A percentile compares a stretch with the other conserved stretches of the same genome.
These are phyloP conservation scores for Carettochelys insculpta DNA, from an alignment of 2,113 vertebrate species.

Conservation along the genomic window DNA sequence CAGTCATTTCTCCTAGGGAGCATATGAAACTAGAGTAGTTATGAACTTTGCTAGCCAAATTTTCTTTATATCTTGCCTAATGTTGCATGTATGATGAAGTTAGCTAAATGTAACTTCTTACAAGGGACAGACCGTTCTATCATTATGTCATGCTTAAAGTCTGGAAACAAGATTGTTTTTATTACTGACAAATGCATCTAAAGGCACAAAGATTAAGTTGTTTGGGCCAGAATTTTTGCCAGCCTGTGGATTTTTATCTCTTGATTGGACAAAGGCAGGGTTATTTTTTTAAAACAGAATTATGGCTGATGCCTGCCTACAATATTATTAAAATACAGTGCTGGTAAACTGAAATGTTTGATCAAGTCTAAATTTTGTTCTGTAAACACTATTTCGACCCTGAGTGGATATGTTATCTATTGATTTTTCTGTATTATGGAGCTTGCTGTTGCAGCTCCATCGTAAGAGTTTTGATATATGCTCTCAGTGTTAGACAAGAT, in stretches of 20 bases:
- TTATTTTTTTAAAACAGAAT: slow-evolving; percentile 34
- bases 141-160: slow-evolving; percentile 54
- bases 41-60: not conserved
- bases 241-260: slow-evolving; percentile 36
- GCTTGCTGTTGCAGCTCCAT: not conserved
- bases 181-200: slow-evolving; percentile 60
- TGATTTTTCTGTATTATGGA: not conserved
- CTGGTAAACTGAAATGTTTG: slow-evolving; percentile 11
- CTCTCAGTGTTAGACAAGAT: slow-evolving; percentile 11
- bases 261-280: not conserved
- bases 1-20: slow-evolving; percentile 31
- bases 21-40: not conserved
- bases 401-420: not conserved
- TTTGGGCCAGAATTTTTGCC: slow-evolving; percentile 42
- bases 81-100: slow-evolving; percentile 46
- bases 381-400: not conserved
- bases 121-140: slow-evolving; percentile 3
- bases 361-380: not conserved
- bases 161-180: slow-evolving; percentile 69
- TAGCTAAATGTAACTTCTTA: slow-evolving; percentile 1
- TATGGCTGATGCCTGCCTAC: slow-evolving; percentile 20
- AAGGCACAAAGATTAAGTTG: slow-evolving; percentile 30
- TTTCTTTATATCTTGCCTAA: slow-evolving; percentile 11
- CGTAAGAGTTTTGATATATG: not conserved
- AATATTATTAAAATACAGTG: slow-evolving; percentile 11